A percentile compares a stretch with the other conserved stretches of the same genome.
Evolutionary conservation across 2,797 vertebrate species (phyloP).

Genomic region (Microchirus variegatus): DNA sequence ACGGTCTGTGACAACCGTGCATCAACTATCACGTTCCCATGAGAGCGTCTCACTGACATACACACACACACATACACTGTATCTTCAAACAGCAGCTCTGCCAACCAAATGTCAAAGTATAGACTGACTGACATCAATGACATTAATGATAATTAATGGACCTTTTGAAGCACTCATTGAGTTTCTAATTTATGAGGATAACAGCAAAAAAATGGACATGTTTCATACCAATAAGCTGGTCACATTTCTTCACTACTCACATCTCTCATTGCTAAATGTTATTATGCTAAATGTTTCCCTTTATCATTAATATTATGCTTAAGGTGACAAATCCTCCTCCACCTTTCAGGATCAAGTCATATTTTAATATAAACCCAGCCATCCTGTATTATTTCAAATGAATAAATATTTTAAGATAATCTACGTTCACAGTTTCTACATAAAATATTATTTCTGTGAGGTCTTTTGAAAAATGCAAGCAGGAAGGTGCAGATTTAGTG

Average conservation of each 20-base stretch:
- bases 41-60: conserved; percentile 5
- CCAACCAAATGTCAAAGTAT: conserved; percentile 6
- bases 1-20: conserved; percentile 46
- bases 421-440: background rate
- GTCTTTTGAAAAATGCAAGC: background rate
- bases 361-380: too few relatives aligned
- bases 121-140: background rate
- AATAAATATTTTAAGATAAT: too few relatives aligned
- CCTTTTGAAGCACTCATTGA: conserved; percentile 2
- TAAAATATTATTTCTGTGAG: too few relatives aligned
- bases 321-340: background rate
- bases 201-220: background rate
- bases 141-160: conserved; percentile 8
- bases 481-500: background rate
- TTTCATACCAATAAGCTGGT: conserved; percentile 2
- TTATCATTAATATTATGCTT: too few relatives aligned
- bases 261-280: background rate
- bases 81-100: background rate
- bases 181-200: conserved; percentile 14
- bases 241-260: conserved; percentile 1
- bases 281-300: too few relatives aligned
- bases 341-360: too few relatives aligned
- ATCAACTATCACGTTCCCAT: conserved; percentile 45
- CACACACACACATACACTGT: background rate
- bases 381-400: too few relatives aligned